These are phyloP conservation scores for Hypocryptadius cinnamomeus DNA, from an alignment of 2,113 vertebrate species.

Conservation along the genomic window DNA sequence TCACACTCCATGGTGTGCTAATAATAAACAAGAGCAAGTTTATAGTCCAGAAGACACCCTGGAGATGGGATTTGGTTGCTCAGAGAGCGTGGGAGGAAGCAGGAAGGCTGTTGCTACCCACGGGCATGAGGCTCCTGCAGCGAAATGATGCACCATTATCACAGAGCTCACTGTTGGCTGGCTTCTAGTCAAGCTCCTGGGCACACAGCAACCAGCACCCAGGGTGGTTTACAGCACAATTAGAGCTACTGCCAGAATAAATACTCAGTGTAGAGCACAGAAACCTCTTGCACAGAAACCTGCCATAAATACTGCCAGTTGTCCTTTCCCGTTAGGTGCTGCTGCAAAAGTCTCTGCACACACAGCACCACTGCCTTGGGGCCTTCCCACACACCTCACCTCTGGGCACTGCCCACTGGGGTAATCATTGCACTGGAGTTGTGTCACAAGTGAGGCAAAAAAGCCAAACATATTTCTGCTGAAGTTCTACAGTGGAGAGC, in stretches of 20 bases:
- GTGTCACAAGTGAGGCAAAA: neutral
- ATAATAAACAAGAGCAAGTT: neutral
- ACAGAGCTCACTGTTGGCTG: neutral
- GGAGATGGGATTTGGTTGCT: neutral
- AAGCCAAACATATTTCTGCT: neutral
- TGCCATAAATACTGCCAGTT: neutral
- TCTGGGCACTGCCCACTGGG: neutral
- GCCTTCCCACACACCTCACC: neutral
- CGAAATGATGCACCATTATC: neutral
- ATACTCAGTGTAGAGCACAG: neutral
- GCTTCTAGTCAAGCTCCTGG: neutral
- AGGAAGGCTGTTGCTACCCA: neutral
- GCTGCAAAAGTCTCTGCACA: neutral
- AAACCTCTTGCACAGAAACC: neutral
- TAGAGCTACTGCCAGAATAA: neutral
- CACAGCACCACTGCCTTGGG: neutral
- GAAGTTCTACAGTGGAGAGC: neutral
- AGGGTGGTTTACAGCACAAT: neutral
- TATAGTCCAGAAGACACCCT: neutral
- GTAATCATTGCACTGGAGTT: neutral
- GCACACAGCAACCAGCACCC: neutral
- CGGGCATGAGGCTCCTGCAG: neutral
- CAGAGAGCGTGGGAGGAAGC: neutral
- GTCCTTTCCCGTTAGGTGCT: fast-evolving
- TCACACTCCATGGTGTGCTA: neutral